Evolutionary conservation across 2,888 invertebrate species (phyloP).

Genomic region (Gortyna flavago): DNA sequence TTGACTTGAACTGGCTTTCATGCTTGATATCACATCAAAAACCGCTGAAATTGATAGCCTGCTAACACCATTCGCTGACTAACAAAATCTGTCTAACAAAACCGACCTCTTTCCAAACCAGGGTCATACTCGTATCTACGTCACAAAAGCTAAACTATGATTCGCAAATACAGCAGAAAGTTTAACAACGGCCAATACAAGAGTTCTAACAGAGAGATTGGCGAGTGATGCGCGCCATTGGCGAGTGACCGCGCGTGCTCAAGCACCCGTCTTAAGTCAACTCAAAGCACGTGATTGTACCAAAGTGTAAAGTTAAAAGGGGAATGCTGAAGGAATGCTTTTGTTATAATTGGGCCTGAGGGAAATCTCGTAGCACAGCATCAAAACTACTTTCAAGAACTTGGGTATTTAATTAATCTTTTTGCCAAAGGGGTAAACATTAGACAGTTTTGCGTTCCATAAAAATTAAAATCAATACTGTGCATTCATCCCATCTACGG

Average conservation of each 20-base stretch:
- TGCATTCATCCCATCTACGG: too few species aligned
- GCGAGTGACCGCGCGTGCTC: slow-evolving; percentile 64
- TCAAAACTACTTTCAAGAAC: neutral
- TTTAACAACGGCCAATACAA: slow-evolving; percentile 44
- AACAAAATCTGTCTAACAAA: slow-evolving; percentile 21
- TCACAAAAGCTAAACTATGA: slow-evolving; percentile 38
- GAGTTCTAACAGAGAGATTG: slow-evolving; percentile 41
- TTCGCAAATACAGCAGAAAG: slow-evolving; percentile 54
- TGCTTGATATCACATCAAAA: neutral
- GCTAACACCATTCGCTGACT: slow-evolving; percentile 11
- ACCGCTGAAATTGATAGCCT: neutral
- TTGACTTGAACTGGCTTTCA: too few species aligned
- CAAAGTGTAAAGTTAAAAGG: slow-evolving; percentile 38
- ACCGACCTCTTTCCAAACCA: slow-evolving; percentile 2
- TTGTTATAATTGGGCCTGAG: slow-evolving; percentile 32
- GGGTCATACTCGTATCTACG: slow-evolving; percentile 12
- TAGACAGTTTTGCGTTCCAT: too few species aligned
- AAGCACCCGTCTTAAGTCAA: slow-evolving; percentile 51
- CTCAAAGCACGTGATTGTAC: slow-evolving; percentile 47
- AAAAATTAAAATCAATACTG: too few species aligned
- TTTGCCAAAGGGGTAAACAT: too few species aligned
- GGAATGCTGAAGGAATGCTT: slow-evolving; percentile 10
- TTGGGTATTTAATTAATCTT: too few species aligned
- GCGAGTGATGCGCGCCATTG: too few species aligned
- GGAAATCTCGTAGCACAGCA: neutral